Evolutionary conservation across 2,888 invertebrate genomes (phyloP).

Genomic region (Mactromeris polynyma): DNA sequence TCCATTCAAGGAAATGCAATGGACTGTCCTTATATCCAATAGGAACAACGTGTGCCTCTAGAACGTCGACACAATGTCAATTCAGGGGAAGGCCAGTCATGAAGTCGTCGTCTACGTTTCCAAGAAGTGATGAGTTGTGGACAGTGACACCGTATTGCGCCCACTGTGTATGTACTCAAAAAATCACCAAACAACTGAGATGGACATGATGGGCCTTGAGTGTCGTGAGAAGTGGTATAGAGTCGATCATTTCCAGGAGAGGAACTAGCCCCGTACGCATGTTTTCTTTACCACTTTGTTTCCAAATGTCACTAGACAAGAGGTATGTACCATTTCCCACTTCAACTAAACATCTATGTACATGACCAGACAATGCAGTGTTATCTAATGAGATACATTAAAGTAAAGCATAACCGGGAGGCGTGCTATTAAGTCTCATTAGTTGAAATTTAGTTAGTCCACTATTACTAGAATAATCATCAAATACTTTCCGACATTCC

Average conservation of each 20-base stretch:
- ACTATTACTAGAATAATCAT: background rate
- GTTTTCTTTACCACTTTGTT: background rate
- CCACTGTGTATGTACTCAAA: background rate
- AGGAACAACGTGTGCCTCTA: slow-evolving; percentile 7
- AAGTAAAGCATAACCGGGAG: slow-evolving; percentile 10
- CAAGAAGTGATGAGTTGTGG: background rate
- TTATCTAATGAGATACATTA: background rate
- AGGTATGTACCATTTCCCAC: background rate
- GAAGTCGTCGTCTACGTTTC: background rate
- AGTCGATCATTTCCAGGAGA: background rate
- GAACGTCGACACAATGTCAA: background rate
- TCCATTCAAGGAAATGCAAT: background rate
- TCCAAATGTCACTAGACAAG: background rate
- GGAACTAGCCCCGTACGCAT: background rate
- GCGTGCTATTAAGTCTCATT: background rate
- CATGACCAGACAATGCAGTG: background rate
- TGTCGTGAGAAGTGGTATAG: background rate
- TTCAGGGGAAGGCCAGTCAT: slow-evolving; percentile 14
- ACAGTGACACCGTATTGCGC: background rate
- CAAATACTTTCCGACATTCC: background rate
- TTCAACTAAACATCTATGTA: background rate
- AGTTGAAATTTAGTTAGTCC: background rate
- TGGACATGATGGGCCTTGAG: background rate
- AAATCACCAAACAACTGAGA: no score
- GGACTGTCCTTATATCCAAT: slow-evolving; percentile 11